Base-by-base conservation (phyloP, 2,113 vertebrate species). In the Arothron firmamentum region DNA sequence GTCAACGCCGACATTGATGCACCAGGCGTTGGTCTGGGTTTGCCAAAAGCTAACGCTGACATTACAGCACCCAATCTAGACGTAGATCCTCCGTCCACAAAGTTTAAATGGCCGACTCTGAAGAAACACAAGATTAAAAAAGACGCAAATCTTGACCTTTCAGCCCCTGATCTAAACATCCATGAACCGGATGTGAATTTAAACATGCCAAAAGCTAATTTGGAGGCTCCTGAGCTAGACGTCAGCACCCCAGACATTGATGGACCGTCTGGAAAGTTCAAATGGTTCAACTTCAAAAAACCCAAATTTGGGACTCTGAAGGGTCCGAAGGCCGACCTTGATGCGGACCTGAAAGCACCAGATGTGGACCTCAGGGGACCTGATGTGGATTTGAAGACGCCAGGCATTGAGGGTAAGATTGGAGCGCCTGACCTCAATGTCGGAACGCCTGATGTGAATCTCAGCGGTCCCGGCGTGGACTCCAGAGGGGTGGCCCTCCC, bases 271-370 rank as follows among this genome's bases (percentile, higher is more conserved):
- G 87, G 75, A 21, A 90, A 82, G 76, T 16, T 75, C 0, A 87
- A 87, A 78, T 78, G 68, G 78, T 55, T 81, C 2, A 90, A 31
- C 6, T 49, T 86, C 0, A 90, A 87, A 45, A 89, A 76, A 68
- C 54, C 79, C 45, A 90, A 56, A 60, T 42, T 70, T 69, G 78
- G 69, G 25, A 75, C 79, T 51, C 2, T 80, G 1, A 83, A 61
- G n/a, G 69, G 60, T 50, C 70, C 60, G 34, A 87, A 83, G 47
- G 53, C 74, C 46, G 60, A 84, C 19, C 25, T 89, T 59, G 74
- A 85, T 54, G 51, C 73, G 21, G 58, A 82, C 49, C 2, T 82
- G 6, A 71, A 73, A 1, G 65, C 38, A 47, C 75, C 83, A 68
- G 72, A 82, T 18, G 9, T 74, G 16, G 46, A 72, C 31, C 14